Evolutionary conservation across 2,113 vertebrate genomes (phyloP), one percentile per base, ranked within the genome.

Genomic region (Pleuronectes platessa): DNA sequence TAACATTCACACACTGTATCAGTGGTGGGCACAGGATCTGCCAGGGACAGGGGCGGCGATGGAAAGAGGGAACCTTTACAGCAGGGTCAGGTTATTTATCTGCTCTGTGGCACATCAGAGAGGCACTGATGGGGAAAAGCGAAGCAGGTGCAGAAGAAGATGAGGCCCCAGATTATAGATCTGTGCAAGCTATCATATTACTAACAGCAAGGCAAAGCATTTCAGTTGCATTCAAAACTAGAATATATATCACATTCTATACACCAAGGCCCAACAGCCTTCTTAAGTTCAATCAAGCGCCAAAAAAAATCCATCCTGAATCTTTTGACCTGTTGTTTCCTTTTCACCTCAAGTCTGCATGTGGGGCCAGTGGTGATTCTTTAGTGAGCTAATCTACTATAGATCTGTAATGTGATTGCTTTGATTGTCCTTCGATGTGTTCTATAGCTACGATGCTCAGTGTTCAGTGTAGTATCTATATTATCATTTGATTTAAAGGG

Each of bases 11-110:
- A 7, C 13, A 8, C 56, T 13, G 55, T 7, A 12, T 13, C 60
- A 55, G 51, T 3, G 71, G 31, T 31, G 63, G 26, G 35, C 70
- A 81, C 35, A 69, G 2, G 10, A 9, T 61, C 21, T 68, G 61
- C 10, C 1, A 26, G 15, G 21, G 18, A 35, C 40, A 13, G 31
- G 58, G 51, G 59, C 12, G 14, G 45, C 14, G 18, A 13, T 31
- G 12, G 2, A 35, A 40, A 17, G 7, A 20, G 2, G 40, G 40
- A 42, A 3, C 40, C 40, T 42, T 31, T 6, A 1, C 31, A 1
- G 31, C 31, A 7, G 31, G 31, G 31, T 7, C 3, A 12, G 6
- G 40, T 49, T 27, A 15, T 27, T 65, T 55, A 51, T 42, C 40
- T 60, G 8, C 26, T 9, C 24, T 49, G 15, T n/a, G 62, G 45